These are phyloP conservation scores for Orussus abietinus DNA, from an alignment of 1,140 invertebrate species.

Conservation along the genomic window DNA sequence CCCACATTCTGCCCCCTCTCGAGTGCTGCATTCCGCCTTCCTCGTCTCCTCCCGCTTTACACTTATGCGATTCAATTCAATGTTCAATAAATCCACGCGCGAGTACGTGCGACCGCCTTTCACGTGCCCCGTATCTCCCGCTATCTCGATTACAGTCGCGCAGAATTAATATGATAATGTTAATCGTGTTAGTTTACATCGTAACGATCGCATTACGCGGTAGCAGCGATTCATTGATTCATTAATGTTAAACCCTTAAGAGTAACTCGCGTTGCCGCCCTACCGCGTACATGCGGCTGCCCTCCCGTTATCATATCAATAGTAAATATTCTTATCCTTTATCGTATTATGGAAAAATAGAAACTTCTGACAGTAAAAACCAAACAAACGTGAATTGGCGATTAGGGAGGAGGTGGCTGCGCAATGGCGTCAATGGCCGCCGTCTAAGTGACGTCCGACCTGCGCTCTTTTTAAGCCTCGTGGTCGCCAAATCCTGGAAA, in stretches of 20 bases:
- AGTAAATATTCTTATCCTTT: constrained; percentile 48
- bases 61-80: constrained; percentile 22
- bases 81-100: no score
- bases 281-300: no score
- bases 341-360: constrained; percentile 55
- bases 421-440: background rate
- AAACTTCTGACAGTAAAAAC: constrained; percentile 54
- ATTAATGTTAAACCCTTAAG: constrained; percentile 28
- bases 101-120: constrained; percentile 10
- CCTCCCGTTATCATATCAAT: no score
- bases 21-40: constrained; percentile 5
- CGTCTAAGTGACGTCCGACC: no score
- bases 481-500: no score
- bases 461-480: no score
- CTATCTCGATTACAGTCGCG: no score
- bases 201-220: no score
- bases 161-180: constrained; percentile 31
- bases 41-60: constrained; percentile 9
- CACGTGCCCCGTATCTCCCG: constrained; percentile 1
- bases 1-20: constrained; percentile 1
- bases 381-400: constrained; percentile 49
- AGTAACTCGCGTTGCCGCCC: constrained; percentile 4
- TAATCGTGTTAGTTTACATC: constrained; percentile 24
- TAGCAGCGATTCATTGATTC: no score
- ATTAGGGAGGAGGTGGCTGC: constrained; percentile 26